These are phyloP conservation scores for Tipula vernalis DNA, from an alignment of 2,888 invertebrate species.

Conservation along the genomic window DNA sequence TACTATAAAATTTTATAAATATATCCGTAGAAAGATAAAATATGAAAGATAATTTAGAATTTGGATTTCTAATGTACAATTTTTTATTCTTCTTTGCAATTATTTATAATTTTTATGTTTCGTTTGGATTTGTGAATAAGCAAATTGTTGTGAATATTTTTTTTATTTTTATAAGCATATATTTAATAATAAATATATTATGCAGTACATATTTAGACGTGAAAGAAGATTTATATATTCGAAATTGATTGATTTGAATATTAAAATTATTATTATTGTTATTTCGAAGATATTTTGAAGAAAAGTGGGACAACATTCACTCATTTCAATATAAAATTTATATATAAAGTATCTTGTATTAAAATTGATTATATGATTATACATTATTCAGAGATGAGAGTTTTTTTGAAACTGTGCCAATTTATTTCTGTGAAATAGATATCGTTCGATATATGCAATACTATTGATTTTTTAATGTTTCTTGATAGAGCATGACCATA, in stretches of 20 bases:
- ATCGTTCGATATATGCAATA: background rate
- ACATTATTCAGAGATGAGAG: background rate
- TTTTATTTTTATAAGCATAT: background rate
- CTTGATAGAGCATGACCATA: background rate
- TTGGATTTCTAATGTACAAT: background rate
- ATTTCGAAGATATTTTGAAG: background rate
- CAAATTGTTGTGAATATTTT: background rate
- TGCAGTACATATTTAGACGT: background rate
- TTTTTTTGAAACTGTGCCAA: slow-evolving; percentile 4
- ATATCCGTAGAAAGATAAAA: background rate
- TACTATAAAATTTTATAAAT: background rate
- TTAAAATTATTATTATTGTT: background rate
- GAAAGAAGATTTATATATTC: background rate
- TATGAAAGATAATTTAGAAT: background rate
- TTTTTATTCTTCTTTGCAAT: background rate
- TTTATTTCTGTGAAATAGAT: background rate
- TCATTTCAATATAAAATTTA: background rate
- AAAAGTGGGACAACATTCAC: background rate
- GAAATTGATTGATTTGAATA: background rate
- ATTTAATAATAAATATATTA: background rate
- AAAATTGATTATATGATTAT: background rate
- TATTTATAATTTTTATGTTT: background rate
- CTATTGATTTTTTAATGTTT: background rate
- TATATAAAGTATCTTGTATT: background rate
- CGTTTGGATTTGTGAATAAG: background rate